A percentile compares a stretch with the other conserved stretches of the same genome.
Evolutionary conservation across 1,140 invertebrate species (phyloP).

Genomic region (Pseudomyrmex cubaensis): DNA sequence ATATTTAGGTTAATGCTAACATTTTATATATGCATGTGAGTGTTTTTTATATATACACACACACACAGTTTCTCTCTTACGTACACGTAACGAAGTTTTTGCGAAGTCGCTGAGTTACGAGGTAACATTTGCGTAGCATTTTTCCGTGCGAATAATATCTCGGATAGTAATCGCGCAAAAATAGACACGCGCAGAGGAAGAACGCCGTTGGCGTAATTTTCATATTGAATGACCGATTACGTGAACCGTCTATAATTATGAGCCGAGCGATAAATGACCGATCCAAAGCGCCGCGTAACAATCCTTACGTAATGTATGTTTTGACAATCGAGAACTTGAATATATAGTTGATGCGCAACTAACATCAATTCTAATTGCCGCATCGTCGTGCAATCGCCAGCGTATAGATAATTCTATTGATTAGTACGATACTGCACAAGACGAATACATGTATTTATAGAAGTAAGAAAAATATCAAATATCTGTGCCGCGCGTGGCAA

Average conservation of each 20-base stretch:
- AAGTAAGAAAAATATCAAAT: not conserved
- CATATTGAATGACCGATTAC: conserved; percentile 36
- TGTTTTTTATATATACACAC: too few relatives aligned
- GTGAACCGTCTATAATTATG: conserved; percentile 32
- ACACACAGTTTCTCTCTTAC: not conserved
- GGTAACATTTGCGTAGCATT: not conserved
- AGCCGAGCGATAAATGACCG: conserved; percentile 23
- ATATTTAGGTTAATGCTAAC: not conserved
- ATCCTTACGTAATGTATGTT: conserved; percentile 18
- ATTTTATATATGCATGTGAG: not conserved
- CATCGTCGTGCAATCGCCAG: not conserved
- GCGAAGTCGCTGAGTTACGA: not conserved
- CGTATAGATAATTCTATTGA: not conserved
- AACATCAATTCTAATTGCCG: not conserved
- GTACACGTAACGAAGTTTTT: not conserved
- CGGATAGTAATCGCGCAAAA: conserved; percentile 21
- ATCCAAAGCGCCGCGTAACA: conserved; percentile 21
- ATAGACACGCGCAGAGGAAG: conserved; percentile 18
- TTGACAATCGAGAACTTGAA: conserved; percentile 13
- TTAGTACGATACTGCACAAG: not conserved
- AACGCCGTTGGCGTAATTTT: conserved; percentile 24
- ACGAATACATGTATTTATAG: not conserved
- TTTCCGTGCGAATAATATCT: conserved; percentile 16
- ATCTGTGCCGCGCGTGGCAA: not conserved
- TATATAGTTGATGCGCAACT: not conserved